Evolutionary conservation across 1,140 invertebrate species (phyloP), one percentile per base, ranked within the genome.

Genomic region (Spodoptera frugiperda): DNA sequence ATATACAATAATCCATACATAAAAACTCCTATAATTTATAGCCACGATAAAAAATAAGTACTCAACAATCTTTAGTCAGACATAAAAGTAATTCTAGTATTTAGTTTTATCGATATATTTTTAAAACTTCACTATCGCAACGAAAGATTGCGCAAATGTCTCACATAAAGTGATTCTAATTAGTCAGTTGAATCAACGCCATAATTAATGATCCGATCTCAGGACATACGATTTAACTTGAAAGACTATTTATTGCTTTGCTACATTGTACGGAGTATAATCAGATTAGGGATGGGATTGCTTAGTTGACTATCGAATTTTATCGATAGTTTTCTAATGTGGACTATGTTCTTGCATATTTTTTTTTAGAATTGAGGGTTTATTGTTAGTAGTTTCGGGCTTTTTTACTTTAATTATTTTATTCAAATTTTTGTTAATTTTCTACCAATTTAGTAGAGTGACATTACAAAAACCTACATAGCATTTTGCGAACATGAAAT

Each of bases 171-270:
- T n/a, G 3, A 49, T 33, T 49, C 39, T 73, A 73, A 73, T 73
- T 73, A 73, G 71, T 73, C 54, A 48, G n/a, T 15, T 9, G 54
- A 30, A 73, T 73, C 71, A 73, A 59, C 71, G 55, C 54, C 12
- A 54, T 49, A 61, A 73, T 73, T 59, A 73, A 73, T 59, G 33
- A 61, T 73, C 49, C 9, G 49, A 53, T 70, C 67, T 70, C 4
- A n/a, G 39, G 51, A 71, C 68, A 57, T 30, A 71, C 68, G 33
- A 71, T 71, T 71, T 53, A 71, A 71, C 33, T 71, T 71, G 46
- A 33, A 55, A 44, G 68, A 2, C 8, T 71, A 71, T 71, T 57
- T 71, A 71, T 71, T 71, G 39, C 68, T 71, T 19, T 17, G 33
- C 51, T 17, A 71, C 51, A 51, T 46, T 53, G 49, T 19, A 17